Conservation (phyloP, 2,888 invertebrate genomes). For the Meteorus colon region DNA sequence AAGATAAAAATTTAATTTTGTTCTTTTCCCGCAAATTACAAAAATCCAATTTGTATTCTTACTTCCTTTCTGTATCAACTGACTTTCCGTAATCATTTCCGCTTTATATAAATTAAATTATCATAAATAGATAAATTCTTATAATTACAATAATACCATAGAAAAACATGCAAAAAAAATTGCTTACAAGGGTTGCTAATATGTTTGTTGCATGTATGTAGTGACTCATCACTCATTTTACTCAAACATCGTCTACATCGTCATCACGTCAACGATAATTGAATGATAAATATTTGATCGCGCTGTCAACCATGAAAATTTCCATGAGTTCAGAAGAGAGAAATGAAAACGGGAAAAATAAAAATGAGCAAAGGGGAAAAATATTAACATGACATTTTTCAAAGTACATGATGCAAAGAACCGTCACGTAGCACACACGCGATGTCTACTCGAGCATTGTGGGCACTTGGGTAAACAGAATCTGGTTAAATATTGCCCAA, state of each 20-base stretch:
- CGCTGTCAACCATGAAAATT: conserved; percentile 2
- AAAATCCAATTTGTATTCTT: neutral
- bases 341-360: neutral
- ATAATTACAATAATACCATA: too few species aligned
- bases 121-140: too few species aligned
- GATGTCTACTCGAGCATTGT: conserved; percentile 14
- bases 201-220: neutral
- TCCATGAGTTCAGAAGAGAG: neutral
- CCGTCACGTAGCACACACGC: neutral
- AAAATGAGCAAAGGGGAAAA: neutral
- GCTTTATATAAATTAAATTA: neutral
- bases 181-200: neutral
- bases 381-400: conserved; percentile 1
- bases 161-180: neutral
- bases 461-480: conserved; percentile 13
- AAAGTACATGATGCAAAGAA: conserved; percentile 1
- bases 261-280: conserved; percentile 20
- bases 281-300: conserved; percentile 30
- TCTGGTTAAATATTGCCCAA: conserved; percentile 17
- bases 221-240: neutral
- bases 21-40: neutral
- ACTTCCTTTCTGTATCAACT: neutral
- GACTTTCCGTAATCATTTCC: neutral
- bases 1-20: neutral
- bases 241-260: neutral